A percentile compares a stretch with the other conserved stretches of the same genome.
Conservation (phyloP, 2,113 vertebrate species). For the Notechis scutatus region DNA sequence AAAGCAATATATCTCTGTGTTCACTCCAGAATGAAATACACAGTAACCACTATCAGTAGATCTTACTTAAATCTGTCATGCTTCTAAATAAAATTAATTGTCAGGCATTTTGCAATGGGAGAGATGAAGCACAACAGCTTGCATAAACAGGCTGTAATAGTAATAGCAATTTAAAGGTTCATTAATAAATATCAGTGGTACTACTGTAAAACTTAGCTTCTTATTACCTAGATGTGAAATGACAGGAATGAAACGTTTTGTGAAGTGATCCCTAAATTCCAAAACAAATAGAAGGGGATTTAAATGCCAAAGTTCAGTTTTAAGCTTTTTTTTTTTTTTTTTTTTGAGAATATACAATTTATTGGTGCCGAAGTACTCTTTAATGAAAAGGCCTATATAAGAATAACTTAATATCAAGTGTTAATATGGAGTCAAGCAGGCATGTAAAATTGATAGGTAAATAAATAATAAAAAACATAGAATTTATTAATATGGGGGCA, state of each 20-base stretch:
- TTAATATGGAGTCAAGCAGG: neutral
- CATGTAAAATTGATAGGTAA: neutral
- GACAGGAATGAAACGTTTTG: neutral
- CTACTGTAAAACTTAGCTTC: slow-evolving; percentile 15
- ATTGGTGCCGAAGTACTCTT: neutral
- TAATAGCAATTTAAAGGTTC: slow-evolving; percentile 52
- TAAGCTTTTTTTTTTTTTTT: neutral
- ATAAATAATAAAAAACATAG: neutral
- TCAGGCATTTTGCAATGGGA: slow-evolving; percentile 37
- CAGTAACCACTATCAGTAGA: slow-evolving; percentile 20
- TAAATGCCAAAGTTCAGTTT: slow-evolving; percentile 9
- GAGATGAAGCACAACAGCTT: slow-evolving; percentile 16
- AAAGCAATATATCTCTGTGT: neutral
- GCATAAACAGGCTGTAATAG: slow-evolving; percentile 33
- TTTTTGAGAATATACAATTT: neutral
- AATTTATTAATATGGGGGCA: neutral
- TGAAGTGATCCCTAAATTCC: slow-evolving; percentile 19
- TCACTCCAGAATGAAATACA: neutral
- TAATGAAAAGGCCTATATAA: neutral
- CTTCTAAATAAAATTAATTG: slow-evolving; percentile 43
- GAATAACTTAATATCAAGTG: neutral
- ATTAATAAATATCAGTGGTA: slow-evolving; percentile 44
- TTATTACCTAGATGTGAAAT: slow-evolving; percentile 29
- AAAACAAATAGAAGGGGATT: neutral
- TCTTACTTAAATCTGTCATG: slow-evolving; percentile 30